A percentile compares a stretch with the other conserved stretches of the same genome.
phyloP scores from a whole-genome alignment of 2,113 vertebrate species.

The Beaufortia kweichowensis region DNA sequence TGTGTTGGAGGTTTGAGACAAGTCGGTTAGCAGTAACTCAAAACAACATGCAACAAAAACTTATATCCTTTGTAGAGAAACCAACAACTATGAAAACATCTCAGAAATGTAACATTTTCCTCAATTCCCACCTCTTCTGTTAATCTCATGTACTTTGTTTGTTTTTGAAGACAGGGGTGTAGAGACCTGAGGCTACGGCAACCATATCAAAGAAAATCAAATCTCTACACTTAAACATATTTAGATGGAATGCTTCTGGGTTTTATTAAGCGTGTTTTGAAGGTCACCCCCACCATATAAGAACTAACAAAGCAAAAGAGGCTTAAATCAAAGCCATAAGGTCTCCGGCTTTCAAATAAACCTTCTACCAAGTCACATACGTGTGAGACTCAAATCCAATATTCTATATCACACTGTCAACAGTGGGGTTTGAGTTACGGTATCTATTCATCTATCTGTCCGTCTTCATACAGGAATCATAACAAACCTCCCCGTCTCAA shows the following conservation, averaged over 20 bases:
- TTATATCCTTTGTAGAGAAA: too few species aligned
- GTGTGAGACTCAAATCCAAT: constrained; percentile 16
- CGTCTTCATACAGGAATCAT: constrained; percentile 5
- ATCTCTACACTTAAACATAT: constrained; percentile 23
- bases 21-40: neutral
- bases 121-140: neutral
- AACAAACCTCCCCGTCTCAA: neutral
- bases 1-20: constrained; percentile 15
- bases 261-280: constrained; percentile 36
- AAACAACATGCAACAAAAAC: too few species aligned
- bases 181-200: neutral
- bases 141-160: neutral
- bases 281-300: constrained; percentile 36
- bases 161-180: neutral
- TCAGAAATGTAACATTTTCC: neutral
- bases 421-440: neutral
- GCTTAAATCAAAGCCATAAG: constrained; percentile 36
- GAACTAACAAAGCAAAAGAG: neutral
- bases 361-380: neutral
- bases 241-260: constrained; percentile 32
- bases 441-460: constrained; percentile 19
- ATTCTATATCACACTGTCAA: constrained; percentile 12
- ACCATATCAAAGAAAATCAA: constrained; percentile 24
- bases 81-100: too few species aligned
- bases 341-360: constrained; percentile 12